Conservation (phyloP, 2,113 vertebrate species). For the Pardalotus punctatus region DNA sequence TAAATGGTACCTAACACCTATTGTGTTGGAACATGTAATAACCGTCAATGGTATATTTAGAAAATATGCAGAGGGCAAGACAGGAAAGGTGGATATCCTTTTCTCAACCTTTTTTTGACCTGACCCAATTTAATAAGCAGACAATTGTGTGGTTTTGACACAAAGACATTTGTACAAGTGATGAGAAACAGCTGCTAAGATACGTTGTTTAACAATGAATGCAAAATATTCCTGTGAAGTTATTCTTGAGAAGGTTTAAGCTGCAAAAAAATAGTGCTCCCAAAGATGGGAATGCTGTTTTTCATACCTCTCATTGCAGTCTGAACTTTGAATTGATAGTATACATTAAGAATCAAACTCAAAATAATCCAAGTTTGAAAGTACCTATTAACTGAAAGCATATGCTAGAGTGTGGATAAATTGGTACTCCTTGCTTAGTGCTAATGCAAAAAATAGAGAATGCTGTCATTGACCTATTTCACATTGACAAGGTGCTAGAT, state of each 20-base stretch:
- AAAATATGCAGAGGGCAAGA: not conserved
- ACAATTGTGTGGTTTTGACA: not conserved
- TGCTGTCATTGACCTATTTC: not conserved
- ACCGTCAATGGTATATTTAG: not conserved
- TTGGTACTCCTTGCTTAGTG: not conserved
- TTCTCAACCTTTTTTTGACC: slow-evolving; percentile 29
- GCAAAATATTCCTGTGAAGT: not conserved
- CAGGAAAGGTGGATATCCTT: slow-evolving; percentile 50
- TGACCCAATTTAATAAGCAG: not conserved
- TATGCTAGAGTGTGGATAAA: not conserved
- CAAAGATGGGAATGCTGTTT: not conserved
- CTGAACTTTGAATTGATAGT: not conserved
- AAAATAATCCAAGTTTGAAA: not conserved
- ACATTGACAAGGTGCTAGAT: not conserved
- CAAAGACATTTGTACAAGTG: slow-evolving; percentile 5
- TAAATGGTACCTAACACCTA: not conserved
- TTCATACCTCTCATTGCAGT: not conserved
- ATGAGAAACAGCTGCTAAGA: not conserved
- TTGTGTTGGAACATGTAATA: not conserved
- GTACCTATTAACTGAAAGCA: not conserved
- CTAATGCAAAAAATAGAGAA: not conserved
- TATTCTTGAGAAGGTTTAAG: not conserved
- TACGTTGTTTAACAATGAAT: not conserved
- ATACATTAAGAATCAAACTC: not conserved
- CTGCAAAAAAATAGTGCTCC: not conserved